A percentile compares a stretch with the other conserved stretches of the same genome.
Conservation (phyloP, 2,888 invertebrate genomes). For the Agrotis segetum region DNA sequence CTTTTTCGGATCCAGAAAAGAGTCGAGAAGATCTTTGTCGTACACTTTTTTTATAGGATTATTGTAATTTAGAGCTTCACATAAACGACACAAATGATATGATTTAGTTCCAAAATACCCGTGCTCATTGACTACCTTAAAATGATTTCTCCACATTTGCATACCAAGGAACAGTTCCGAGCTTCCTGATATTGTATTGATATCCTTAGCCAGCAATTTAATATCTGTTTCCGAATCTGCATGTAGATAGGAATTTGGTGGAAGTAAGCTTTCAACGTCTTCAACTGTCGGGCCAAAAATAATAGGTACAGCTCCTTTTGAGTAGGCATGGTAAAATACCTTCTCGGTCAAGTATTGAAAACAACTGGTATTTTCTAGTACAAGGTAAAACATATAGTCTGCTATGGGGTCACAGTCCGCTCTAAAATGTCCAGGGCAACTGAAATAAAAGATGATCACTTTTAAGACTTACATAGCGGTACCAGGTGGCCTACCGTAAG, state of each 20-base stretch:
- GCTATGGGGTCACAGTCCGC: conserved; percentile 90
- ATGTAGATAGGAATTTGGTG: conserved; percentile 92
- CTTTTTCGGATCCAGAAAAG: conserved; percentile 68
- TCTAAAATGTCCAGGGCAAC: conserved; percentile 92
- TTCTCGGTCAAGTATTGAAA: conserved; percentile 94
- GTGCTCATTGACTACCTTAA: conserved; percentile 92
- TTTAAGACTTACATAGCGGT: neutral
- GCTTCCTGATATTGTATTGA: conserved; percentile 84
- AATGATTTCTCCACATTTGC: conserved; percentile 92
- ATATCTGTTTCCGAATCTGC: conserved; percentile 89
- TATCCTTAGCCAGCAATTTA: conserved; percentile 87
- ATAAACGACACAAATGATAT: conserved; percentile 92
- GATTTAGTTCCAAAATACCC: conserved; percentile 92
- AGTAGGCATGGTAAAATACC: conserved; percentile 92
- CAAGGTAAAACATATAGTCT: conserved; percentile 93
- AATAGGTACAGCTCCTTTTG: conserved; percentile 92
- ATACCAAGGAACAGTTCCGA: conserved; percentile 80
- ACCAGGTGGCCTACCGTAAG: too few species aligned
- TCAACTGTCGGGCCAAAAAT: conserved; percentile 91
- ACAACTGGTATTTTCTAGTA: conserved; percentile 93
- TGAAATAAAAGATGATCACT: conserved; percentile 73
- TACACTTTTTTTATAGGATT: conserved; percentile 73
- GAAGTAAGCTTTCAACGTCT: conserved; percentile 89
- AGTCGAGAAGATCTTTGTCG: conserved; percentile 63
- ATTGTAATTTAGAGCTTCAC: conserved; percentile 93